Base-by-base conservation (phyloP, 2,888 invertebrate species). In the Dicyrtoma fusca region DNA sequence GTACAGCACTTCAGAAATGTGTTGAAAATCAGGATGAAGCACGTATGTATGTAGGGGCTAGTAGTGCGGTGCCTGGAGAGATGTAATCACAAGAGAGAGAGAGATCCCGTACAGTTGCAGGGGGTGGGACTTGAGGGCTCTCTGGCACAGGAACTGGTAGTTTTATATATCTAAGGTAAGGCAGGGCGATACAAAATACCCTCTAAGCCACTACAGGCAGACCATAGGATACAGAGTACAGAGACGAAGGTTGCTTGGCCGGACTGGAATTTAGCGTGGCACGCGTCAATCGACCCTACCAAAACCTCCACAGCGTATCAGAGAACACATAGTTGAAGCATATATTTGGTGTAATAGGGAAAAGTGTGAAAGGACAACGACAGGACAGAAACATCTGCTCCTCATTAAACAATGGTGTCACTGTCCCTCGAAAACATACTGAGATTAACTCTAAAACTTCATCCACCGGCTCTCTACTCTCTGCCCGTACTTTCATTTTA, bases 321-420 rank as follows among this genome's bases (percentile, higher is more conserved):
- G 53, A 21, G 34, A 2, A 26, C 34, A 21, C 42, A 55, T 14
- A 51, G 17, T 64, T 64, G 25, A 45, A 51, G 55, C 26, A 21
- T 34, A 51, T 44, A 11, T 63, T 1, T 21, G 0, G 13, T 44
- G 21, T 47, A 65, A 47, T 26, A 51, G 13, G 34, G 51, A 65
- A 63, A 66, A 69, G 75, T 73, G 71, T 70, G 68, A 73, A 74
- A 71, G 75, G 74, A 75, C 63, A 61, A 51, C 42, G 25, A 25
- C 26, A 63, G 57, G 64, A 19, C 19, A 45, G 62, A 63, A 70
- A 76, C 76, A 76, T 76, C 76, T 76, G 76, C 74, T 74, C 44
- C 76, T 74, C 76, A 74, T 76, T 76, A 74, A 70, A 75, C 73
- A 75, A 75, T 75, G 69, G 71, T 74, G 66, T 72, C 71, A 69